phyloP scores from a whole-genome alignment of 2,797 vertebrate species.

The Cyclopterus lumpus region DNA sequence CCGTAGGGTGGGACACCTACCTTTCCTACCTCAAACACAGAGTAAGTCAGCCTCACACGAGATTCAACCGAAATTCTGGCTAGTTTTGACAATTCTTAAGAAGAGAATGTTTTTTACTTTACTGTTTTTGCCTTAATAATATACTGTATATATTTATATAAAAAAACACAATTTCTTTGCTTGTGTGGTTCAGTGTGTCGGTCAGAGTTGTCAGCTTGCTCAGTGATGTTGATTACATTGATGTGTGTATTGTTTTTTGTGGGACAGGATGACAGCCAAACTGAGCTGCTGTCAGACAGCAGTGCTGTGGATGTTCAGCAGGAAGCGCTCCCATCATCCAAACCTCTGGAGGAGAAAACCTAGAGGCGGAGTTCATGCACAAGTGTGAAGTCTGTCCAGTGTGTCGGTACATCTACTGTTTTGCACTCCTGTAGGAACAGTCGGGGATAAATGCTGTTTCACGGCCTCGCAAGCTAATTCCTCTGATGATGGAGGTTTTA shows the following conservation, averaged over 20 bases:
- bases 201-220: neutral
- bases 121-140: neutral
- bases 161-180: neutral
- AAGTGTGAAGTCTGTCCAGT: no score
- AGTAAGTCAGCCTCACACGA: slow-evolving; percentile 78
- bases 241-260: neutral
- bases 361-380: slow-evolving; percentile 23
- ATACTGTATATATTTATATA: no score
- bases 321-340: slow-evolving; percentile 15
- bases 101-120: neutral
- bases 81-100: no score
- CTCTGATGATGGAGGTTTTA: neutral
- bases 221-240: neutral
- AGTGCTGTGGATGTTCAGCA: slow-evolving; percentile 36
- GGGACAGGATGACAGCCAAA: slow-evolving; percentile 50
- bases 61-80: no score
- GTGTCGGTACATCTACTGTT: slow-evolving; percentile 30
- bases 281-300: slow-evolving; percentile 34
- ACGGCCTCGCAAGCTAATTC: slow-evolving; percentile 34
- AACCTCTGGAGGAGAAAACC: slow-evolving; percentile 54
- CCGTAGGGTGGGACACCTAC: slow-evolving; percentile 94
- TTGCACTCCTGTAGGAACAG: neutral
- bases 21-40: slow-evolving; percentile 95
- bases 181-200: neutral
- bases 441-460: slow-evolving; percentile 52